These are phyloP conservation scores for Endotricha flammealis DNA, from an alignment of 2,888 invertebrate species.

Conservation along the genomic window DNA sequence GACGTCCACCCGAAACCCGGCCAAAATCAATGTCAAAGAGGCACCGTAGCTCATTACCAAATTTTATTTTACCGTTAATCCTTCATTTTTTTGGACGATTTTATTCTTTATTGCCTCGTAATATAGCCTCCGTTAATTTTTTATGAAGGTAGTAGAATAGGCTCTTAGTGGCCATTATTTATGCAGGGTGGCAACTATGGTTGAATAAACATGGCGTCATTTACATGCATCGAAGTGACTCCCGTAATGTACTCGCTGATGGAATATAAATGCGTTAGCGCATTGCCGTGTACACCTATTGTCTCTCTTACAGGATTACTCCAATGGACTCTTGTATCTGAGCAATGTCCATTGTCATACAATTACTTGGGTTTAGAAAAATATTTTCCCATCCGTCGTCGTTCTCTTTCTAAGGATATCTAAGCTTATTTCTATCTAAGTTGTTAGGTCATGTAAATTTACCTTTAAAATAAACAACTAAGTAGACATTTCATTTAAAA, in stretches of 20 bases:
- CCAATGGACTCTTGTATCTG: slow-evolving; percentile 31
- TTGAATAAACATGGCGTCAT: slow-evolving; percentile 73
- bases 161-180: slow-evolving; percentile 48
- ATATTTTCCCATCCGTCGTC: too few relatives aligned
- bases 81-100: slow-evolving; percentile 22
- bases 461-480: too few relatives aligned
- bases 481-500: too few relatives aligned
- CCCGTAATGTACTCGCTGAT: slow-evolving; percentile 68
- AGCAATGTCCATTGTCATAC: slow-evolving; percentile 20
- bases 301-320: slow-evolving; percentile 40
- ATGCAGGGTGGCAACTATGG: slow-evolving; percentile 66
- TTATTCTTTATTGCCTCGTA: slow-evolving; percentile 32
- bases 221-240: slow-evolving; percentile 73
- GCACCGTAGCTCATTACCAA: slow-evolving; percentile 50
- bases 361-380: too few relatives aligned
- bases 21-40: slow-evolving; percentile 70
- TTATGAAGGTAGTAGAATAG: slow-evolving; percentile 28
- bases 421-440: too few relatives aligned
- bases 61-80: slow-evolving; percentile 44
- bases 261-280: slow-evolving; percentile 64
- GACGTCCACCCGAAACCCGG: slow-evolving; percentile 46
- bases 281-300: slow-evolving; percentile 37
- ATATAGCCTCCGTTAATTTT: slow-evolving; percentile 27
- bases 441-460: too few relatives aligned
- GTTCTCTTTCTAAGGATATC: too few relatives aligned